Evolutionary conservation across 2,113 vertebrate genomes (phyloP).

Genomic region (Sialia sialis): DNA sequence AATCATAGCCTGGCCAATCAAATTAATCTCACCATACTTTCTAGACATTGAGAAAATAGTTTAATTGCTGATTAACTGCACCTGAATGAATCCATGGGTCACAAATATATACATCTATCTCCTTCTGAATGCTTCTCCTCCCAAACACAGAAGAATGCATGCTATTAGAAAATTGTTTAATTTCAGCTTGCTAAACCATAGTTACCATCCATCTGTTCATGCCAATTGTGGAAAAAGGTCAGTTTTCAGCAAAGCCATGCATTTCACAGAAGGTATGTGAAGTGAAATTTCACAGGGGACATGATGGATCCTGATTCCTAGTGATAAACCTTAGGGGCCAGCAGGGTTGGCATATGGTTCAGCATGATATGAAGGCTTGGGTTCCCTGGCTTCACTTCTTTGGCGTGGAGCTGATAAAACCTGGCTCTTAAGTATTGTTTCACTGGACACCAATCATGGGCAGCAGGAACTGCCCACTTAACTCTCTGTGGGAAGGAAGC

Average conservation of each 20-base stretch:
- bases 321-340: slow-evolving; percentile 88
- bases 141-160: slow-evolving; percentile 59
- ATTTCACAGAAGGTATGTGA: slow-evolving; percentile 81
- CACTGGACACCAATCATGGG: slow-evolving; percentile 80
- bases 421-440: slow-evolving; percentile 93
- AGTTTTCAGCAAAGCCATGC: slow-evolving; percentile 77
- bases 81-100: slow-evolving; percentile 58
- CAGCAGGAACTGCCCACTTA: slow-evolving; percentile 84
- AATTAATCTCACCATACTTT: slow-evolving; percentile 36
- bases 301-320: slow-evolving; percentile 88
- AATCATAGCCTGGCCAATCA: slow-evolving; percentile 20
- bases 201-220: slow-evolving; percentile 88
- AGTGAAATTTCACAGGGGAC: slow-evolving; percentile 81
- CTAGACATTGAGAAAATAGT: slow-evolving; percentile 31
- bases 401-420: slow-evolving; percentile 92
- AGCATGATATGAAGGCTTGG: slow-evolving; percentile 91
- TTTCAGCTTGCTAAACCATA: slow-evolving; percentile 76
- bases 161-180: slow-evolving; percentile 72
- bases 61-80: slow-evolving; percentile 66
- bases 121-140: slow-evolving; percentile 61
- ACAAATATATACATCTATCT: slow-evolving; percentile 44
- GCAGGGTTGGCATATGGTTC: slow-evolving; percentile 97
- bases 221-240: slow-evolving; percentile 83
- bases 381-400: slow-evolving; percentile 83
- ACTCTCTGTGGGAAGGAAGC: slow-evolving; percentile 84